Conservation (phyloP, 2,888 invertebrate genomes). For the Himalopsyche kuldschensis region DNA sequence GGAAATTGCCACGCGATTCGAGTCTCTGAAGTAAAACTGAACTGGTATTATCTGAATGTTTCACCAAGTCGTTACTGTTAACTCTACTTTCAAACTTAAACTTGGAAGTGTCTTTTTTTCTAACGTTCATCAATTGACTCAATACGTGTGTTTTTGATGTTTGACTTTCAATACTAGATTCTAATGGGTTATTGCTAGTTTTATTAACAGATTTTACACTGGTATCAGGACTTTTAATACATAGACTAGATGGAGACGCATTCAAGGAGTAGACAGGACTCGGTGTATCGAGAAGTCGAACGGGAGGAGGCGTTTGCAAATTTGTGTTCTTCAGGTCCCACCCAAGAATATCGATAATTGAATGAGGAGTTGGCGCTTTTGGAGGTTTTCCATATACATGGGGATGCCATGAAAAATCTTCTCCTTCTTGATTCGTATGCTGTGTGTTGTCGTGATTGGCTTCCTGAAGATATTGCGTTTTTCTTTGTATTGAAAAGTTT, state of each 20-base stretch:
- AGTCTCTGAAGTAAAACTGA: constrained; percentile 15
- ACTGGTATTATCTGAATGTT: neutral
- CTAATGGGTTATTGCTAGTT: neutral
- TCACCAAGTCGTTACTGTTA: neutral
- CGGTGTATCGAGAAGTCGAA: constrained; percentile 23
- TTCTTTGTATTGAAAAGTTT: constrained; percentile 25
- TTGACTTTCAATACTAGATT: constrained; percentile 4
- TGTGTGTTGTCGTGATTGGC: constrained; percentile 37
- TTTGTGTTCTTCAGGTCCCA: constrained; percentile 45
- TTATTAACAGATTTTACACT: neutral
- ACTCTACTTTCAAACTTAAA: constrained; percentile 13
- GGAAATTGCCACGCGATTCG: neutral
- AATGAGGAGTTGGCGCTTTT: constrained; percentile 81
- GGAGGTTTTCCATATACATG: constrained; percentile 86
- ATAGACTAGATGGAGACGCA: neutral
- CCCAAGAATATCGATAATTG: constrained; percentile 86
- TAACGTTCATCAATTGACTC: constrained; percentile 34
- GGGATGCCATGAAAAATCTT: constrained; percentile 75
- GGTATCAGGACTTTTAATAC: constrained; percentile 9
- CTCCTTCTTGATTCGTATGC: constrained; percentile 40
- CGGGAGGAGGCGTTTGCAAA: constrained; percentile 22
- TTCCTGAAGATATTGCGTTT: constrained; percentile 30
- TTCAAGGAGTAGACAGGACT: constrained; percentile 20
- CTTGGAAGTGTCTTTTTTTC: constrained; percentile 29
- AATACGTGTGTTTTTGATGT: constrained; percentile 14